phyloP scores from a whole-genome alignment of 2,113 vertebrate species.

The Ellobius talpinus region DNA sequence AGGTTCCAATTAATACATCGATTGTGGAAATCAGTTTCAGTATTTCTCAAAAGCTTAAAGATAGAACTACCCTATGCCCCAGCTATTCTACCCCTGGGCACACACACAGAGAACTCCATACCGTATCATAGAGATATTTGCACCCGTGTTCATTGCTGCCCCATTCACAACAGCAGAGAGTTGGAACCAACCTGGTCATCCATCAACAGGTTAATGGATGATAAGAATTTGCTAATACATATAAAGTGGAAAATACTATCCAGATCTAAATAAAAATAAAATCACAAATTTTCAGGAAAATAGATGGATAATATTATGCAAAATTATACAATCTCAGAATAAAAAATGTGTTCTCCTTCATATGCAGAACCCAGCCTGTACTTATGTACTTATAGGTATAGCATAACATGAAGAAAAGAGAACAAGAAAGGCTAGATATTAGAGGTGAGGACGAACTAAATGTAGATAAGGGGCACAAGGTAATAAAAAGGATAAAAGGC shows the following conservation, averaged over 20 bases:
- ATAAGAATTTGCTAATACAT: background rate
- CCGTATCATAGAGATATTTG: background rate
- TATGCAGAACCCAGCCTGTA: background rate
- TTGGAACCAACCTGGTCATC: background rate
- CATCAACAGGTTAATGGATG: background rate
- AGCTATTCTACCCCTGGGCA: background rate
- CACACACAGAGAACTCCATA: background rate
- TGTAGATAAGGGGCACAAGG: too few relatives aligned
- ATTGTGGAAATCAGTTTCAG: background rate
- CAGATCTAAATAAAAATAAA: background rate
- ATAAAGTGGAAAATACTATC: background rate
- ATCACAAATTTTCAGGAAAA: background rate
- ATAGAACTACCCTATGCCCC: background rate
- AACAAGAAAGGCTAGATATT: background rate
- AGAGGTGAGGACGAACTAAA: background rate
- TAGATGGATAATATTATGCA: background rate
- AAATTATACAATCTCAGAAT: background rate
- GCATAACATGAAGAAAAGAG: background rate
- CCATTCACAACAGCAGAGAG: background rate
- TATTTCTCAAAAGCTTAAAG: background rate
- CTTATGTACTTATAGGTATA: background rate
- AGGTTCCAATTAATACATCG: background rate
- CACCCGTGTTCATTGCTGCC: background rate
- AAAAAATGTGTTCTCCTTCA: background rate
- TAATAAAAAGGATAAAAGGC: background rate